Base-by-base conservation (phyloP, 2,797 vertebrate genomes). In the Manis crassicaudata region DNA sequence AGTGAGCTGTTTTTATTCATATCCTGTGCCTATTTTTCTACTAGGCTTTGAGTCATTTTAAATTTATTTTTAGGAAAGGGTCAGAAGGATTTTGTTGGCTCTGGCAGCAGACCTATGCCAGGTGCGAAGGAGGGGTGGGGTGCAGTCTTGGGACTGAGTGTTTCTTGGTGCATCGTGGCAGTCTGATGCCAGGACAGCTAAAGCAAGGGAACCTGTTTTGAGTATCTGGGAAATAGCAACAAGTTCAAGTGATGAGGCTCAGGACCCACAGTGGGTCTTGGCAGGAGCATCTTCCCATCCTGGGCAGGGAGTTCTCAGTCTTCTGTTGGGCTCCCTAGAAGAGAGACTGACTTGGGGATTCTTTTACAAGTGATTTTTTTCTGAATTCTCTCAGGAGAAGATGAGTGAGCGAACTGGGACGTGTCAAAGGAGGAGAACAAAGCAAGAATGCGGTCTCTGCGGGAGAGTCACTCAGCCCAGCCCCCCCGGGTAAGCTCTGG, bases 71-170 rank as follows among this genome's bases (percentile, higher is more conserved):
- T 27, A 72, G 37, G 50, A 88, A 92, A 81, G 18, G 16, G 43
- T 79, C 35, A 76, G 82, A 72, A 81, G 50, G 75, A 37, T 25
- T 91, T 96, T 72, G 23, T 52, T 7, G 9, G 32, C 40, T n/a
- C 82, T n/a, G 29, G 21, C 25, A 16, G n/a, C 56, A 65, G 29
- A 65, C 65, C 20, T 50, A 32, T 58, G 32, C 37, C 58, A 52
- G 52, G 79, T 6, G 8, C 32, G 20, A 27, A 56, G 8, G 0
- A 6, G 1, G 9, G 25, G 17, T 25, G 75, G 40, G 35, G 67
- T 27, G 14, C 18, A 29, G 35, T 67, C 21, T 9, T n/a, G 7
- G 46, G 81, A 27, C 13, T 3, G 14, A 14, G 17, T n/a, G 1
- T 63, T 12, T 56, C 29, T 3, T 11, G 58, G 67, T 46, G 25